phyloP scores from a whole-genome alignment of 2,888 invertebrate species.

The Toxonevra muliebris region DNA sequence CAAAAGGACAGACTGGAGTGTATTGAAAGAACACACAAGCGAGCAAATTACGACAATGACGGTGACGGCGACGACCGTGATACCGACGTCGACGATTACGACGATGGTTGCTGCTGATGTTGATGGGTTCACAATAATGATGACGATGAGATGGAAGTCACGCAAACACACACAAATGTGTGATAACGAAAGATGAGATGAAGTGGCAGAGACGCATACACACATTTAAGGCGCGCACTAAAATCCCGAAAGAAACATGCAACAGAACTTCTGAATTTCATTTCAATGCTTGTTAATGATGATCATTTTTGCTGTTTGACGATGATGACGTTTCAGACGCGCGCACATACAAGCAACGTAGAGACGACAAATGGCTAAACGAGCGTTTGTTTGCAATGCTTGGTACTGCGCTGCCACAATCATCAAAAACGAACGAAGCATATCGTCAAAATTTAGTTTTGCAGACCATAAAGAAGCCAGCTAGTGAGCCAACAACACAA shows the following conservation, averaged over 20 bases:
- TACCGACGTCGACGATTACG: conserved; percentile 29
- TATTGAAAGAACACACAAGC: conserved; percentile 1
- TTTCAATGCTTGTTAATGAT: not conserved
- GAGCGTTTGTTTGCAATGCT: no score
- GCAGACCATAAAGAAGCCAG: no score
- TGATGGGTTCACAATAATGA: not conserved
- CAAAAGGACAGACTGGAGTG: conserved; percentile 8
- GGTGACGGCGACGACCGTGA: conserved; percentile 10
- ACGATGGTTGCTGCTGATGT: conserved; percentile 19
- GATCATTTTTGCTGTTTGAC: no score
- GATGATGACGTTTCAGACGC: no score
- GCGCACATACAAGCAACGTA: no score
- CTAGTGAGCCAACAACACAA: no score
- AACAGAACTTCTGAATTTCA: not conserved
- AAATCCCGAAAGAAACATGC: not conserved
- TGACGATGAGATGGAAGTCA: not conserved
- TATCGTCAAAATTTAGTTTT: no score
- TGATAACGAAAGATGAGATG: not conserved
- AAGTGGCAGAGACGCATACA: not conserved
- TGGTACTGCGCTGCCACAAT: no score
- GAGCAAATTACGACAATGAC: conserved; percentile 21
- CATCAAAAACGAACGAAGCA: no score
- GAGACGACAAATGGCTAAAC: no score
- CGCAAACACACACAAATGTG: not conserved
- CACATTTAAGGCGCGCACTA: not conserved